Evolutionary conservation across 2,113 vertebrate genomes (phyloP), one percentile per base, ranked within the genome.

Genomic region (Pseudolaguvia tuberculata): DNA sequence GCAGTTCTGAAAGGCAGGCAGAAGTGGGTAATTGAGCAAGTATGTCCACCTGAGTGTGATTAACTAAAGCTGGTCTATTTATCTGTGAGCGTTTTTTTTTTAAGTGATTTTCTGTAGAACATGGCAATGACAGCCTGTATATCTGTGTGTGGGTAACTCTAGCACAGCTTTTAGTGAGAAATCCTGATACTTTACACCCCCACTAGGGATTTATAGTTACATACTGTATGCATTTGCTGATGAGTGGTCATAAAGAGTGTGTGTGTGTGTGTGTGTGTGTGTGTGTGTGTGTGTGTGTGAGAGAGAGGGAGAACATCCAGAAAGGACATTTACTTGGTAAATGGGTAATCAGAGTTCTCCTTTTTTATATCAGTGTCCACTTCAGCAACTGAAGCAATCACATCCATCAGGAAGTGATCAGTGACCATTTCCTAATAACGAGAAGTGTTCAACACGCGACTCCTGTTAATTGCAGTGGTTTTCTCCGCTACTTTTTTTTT

Each of bases 341-440:
- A 45, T 35, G 31, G 50, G 70, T 53, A 69, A 77, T 69, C 65
- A 70, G n/a, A n/a, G 59, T 48, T 39, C 4, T 51, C 50, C 53
- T 59, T 23, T 55, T 20, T 53, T 58, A 17, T 48, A 67, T 42
- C 18, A 29, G 35, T 61, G 68, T 79, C 72, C 66, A 71, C 80
- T 85, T 70, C 42, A 69, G 71, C 81, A 76, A 87, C 89, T 81
- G 84, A 71, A 75, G 83, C 83, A 88, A 88, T 88, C 84, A 84
- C 82, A 79, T 86, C 81, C 83, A 78, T 81, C 79, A 87, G 82
- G 78, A 85, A 81, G 85, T 78, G 70, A 45, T 71, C 29, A 50
- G 21, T 50, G 81, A 80, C 80, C 77, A 42, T 70, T 65, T 57
- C 83, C 82, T 89, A 88, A 88, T 83, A 86, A 75, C 70, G 0